Base-by-base conservation (phyloP, 2,888 invertebrate species). In the Fragum sueziense region DNA sequence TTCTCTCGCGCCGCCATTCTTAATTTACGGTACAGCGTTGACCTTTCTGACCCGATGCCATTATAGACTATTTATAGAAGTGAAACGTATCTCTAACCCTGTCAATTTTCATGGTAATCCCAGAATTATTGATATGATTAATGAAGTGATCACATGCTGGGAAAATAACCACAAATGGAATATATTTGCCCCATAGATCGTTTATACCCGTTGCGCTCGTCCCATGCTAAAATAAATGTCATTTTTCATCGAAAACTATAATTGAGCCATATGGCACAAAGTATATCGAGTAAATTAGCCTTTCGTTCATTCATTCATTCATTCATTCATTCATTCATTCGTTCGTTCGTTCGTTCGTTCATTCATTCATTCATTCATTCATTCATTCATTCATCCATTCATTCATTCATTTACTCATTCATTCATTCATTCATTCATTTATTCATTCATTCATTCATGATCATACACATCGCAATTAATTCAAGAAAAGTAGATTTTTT, bases 51-150 rank as follows among this genome's bases (percentile, higher is more conserved):
- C 57, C 57, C 57, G 57, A n/a, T 6, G 11, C 57, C 57, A 57
- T 57, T 57, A 57, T 25, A 57, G 57, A n/a, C 57, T 57, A 57
- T 57, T 57, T 27, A 57, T 57, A n/a, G 57, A 57, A 57, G 22
- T 57, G 57, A 57, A 57, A 57, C 25, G 57, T 57, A 27, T 27
- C 27, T 57, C 57, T 11, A 57, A 25, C n/a, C 20, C 57, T 57
- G 57, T 57, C 57, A 57, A 57, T 27, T 27, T 57, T 14, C 25
- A 57, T 57, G 2, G 57, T 22, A 57, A 20, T 57, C 57, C 25
- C 22, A 57, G 22, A 57, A 22, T 25, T 25, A 27, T 27, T 57
- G 57, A 27, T 27, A 57, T 57, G 57, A 57, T 57, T 14, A 57
- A 57, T 57, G 57, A 27, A 27, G 4, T 27, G 57, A 22, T 22